Conservation (phyloP, 2,797 vertebrate species). For the Muscicapa comitata region DNA sequence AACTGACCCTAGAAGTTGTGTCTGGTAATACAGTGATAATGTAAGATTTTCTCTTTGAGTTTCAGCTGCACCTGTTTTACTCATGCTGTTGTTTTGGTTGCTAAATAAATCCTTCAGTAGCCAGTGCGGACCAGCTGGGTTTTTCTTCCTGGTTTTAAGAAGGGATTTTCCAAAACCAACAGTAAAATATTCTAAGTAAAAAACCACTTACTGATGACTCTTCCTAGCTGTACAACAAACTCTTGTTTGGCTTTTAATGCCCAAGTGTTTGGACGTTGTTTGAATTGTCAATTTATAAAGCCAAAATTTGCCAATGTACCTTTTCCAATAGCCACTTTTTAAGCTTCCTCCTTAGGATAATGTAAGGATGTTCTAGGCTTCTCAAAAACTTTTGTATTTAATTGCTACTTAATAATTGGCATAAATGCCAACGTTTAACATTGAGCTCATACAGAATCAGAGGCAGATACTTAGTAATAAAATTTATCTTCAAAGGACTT, state of each 20-base stretch:
- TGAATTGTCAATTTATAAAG: background rate
- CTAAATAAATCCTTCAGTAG: background rate
- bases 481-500: background rate
- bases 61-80: background rate
- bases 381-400: background rate
- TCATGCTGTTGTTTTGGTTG: background rate
- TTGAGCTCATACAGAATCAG: background rate
- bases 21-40: background rate
- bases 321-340: background rate
- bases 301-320: background rate
- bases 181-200: background rate
- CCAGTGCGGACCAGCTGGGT: background rate
- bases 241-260: background rate
- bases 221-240: background rate
- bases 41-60: background rate
- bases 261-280: background rate
- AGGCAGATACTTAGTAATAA: background rate
- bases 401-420: background rate
- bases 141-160: background rate
- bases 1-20: accelerated
- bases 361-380: background rate
- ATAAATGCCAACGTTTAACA: background rate
- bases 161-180: background rate
- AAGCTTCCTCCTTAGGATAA: background rate
- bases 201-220: background rate